Evolutionary conservation across 2,888 invertebrate species (phyloP).

Genomic region (Leptinotarsa rubiginosa): DNA sequence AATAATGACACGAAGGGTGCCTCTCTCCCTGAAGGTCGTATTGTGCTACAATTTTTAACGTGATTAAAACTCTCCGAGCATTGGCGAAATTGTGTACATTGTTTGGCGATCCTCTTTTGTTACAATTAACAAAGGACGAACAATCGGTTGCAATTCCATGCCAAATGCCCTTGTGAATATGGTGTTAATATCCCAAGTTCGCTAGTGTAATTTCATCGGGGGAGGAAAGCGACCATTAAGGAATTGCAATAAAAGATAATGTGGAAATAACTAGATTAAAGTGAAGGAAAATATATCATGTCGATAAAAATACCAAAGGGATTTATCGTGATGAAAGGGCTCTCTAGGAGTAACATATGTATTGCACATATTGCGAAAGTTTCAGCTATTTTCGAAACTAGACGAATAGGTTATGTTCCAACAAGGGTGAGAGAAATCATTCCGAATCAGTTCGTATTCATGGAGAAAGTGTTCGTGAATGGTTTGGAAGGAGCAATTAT

Average conservation of each 20-base stretch:
- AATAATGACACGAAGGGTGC: constrained; percentile 11
- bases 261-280: constrained; percentile 38
- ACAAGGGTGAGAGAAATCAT: not conserved
- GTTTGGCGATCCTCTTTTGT: constrained; percentile 36
- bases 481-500: too few relatives aligned
- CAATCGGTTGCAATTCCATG: constrained; percentile 41
- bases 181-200: constrained; percentile 41
- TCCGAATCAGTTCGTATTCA: too few relatives aligned
- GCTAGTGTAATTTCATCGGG: constrained; percentile 25
- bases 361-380: constrained; percentile 10
- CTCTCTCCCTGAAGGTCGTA: constrained; percentile 7
- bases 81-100: constrained; percentile 19
- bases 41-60: constrained; percentile 20
- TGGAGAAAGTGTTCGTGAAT: too few relatives aligned
- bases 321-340: constrained; percentile 10
- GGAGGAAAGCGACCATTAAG: constrained; percentile 34
- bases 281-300: constrained; percentile 31
- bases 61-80: constrained; percentile 20
- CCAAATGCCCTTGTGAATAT: constrained; percentile 40
- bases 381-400: not conserved
- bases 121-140: constrained; percentile 39
- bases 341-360: constrained; percentile 14
- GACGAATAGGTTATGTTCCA: not conserved
- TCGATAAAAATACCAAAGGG: constrained; percentile 30
- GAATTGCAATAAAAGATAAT: constrained; percentile 41